These are phyloP conservation scores for Linyphia triangularis DNA, from an alignment of 2,888 invertebrate genomes.

Conservation along the genomic window DNA sequence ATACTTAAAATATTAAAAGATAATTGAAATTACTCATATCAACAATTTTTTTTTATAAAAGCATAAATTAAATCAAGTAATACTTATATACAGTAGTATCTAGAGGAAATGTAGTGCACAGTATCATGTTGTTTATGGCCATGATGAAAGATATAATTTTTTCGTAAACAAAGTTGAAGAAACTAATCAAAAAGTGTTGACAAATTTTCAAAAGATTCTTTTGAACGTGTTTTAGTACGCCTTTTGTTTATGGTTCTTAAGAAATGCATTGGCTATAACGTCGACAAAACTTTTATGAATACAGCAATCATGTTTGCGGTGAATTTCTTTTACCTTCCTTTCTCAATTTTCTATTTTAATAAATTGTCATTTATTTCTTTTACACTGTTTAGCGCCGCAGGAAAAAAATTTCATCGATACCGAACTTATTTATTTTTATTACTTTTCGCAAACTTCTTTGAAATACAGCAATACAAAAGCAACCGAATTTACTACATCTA, in stretches of 20 bases:
- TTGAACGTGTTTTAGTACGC: background rate
- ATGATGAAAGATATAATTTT: background rate
- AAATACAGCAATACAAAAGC: constrained; percentile 44
- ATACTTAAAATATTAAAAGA: too few species aligned
- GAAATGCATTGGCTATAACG: background rate
- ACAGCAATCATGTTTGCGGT: background rate
- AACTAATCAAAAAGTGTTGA: background rate
- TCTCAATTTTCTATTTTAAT: constrained; percentile 13
- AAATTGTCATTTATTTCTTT: constrained; percentile 48
- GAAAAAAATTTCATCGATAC: background rate
- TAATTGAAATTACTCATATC: too few species aligned
- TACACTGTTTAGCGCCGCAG: background rate
- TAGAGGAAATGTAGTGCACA: too few species aligned
- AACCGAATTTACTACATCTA: constrained; percentile 19
- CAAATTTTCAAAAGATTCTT: background rate
- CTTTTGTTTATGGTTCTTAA: background rate
- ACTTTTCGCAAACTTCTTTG: constrained; percentile 6
- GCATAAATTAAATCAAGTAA: too few species aligned
- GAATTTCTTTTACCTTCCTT: background rate
- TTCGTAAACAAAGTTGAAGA: background rate
- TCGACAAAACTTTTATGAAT: background rate
- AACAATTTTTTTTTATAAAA: too few species aligned
- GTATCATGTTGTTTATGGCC: too few species aligned
- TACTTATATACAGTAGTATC: too few species aligned
- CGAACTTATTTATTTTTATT: background rate